Conservation (phyloP, 2,797 vertebrate species). For the Antrozous pallidus region DNA sequence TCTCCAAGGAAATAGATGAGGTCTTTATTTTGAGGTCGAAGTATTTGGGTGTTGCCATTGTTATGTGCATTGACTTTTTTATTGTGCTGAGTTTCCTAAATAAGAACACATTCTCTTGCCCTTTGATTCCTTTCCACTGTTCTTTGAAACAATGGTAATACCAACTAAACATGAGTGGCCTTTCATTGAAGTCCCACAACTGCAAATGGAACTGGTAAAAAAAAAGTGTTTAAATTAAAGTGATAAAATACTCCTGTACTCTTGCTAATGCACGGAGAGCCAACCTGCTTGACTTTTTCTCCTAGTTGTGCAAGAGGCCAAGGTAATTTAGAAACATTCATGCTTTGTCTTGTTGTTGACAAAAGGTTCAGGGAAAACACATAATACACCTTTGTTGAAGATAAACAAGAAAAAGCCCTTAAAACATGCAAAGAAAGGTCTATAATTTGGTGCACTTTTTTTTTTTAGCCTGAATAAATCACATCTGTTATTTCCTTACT, state of each 20-base stretch:
- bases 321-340: slow-evolving; percentile 29
- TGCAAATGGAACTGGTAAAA: slow-evolving; percentile 34
- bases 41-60: slow-evolving; percentile 12
- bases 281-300: background rate
- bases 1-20: slow-evolving; percentile 27
- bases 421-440: slow-evolving; percentile 39
- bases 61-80: slow-evolving; percentile 29
- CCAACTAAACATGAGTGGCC: slow-evolving; percentile 26
- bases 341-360: slow-evolving; percentile 47
- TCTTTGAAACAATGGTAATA: slow-evolving; percentile 35
- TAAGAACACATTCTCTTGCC: slow-evolving; percentile 37
- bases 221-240: slow-evolving; percentile 35
- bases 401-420: slow-evolving; percentile 49
- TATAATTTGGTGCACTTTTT: slow-evolving; percentile 16
- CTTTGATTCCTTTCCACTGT: slow-evolving; percentile 38
- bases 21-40: slow-evolving; percentile 30
- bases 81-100: slow-evolving; percentile 37
- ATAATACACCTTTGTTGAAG: slow-evolving; percentile 23
- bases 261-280: background rate
- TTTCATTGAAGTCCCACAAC: slow-evolving; percentile 42
- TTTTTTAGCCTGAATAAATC: slow-evolving; percentile 47
- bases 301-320: slow-evolving; percentile 3
- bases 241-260: background rate
- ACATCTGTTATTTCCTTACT: slow-evolving; percentile 40
- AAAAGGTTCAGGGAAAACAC: slow-evolving; percentile 42